These are phyloP conservation scores for Psephotus haematonotus DNA, from an alignment of 2,113 vertebrate species.

Conservation along the genomic window DNA sequence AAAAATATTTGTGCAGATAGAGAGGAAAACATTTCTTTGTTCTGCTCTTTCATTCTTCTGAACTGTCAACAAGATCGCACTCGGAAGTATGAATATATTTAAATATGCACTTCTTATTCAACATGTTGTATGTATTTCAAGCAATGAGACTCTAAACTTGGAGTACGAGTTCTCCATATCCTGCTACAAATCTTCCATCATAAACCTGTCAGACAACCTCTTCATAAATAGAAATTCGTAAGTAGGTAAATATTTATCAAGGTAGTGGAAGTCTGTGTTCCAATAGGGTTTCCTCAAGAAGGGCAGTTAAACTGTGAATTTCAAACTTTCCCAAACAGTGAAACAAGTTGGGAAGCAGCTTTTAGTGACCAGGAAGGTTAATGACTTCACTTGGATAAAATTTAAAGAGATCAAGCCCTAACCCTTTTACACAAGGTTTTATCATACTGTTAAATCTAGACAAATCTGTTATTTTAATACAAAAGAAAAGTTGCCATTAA, in stretches of 20 bases:
- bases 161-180: neutral
- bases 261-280: neutral
- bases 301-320: neutral
- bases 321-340: neutral
- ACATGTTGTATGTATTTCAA: neutral
- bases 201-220: neutral
- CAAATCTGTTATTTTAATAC: neutral
- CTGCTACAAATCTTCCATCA: neutral
- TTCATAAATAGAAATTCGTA: neutral
- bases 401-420: neutral
- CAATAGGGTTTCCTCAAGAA: neutral
- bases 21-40: neutral
- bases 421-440: neutral
- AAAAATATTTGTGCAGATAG: neutral
- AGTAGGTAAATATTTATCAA: neutral
- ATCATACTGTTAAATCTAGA: neutral
- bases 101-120: neutral
- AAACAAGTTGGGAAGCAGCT: neutral
- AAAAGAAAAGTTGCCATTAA: neutral
- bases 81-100: neutral
- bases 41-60: neutral
- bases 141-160: neutral
- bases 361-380: neutral
- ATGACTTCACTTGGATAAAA: neutral
- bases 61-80: neutral